These are phyloP conservation scores for Silvanus unidentatus DNA, from an alignment of 2,888 invertebrate genomes.

Conservation along the genomic window DNA sequence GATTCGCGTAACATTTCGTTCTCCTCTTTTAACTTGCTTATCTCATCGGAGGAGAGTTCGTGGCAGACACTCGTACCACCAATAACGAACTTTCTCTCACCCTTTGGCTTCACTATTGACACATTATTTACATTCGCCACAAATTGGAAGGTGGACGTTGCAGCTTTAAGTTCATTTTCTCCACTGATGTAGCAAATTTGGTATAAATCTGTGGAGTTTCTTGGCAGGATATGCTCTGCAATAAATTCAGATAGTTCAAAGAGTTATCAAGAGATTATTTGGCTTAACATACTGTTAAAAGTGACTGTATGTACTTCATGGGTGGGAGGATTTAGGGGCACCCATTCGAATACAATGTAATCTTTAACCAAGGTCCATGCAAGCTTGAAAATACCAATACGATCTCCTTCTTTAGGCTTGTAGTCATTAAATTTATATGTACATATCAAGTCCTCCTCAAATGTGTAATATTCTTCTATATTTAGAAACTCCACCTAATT, in stretches of 20 bases:
- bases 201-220: constrained; percentile 33
- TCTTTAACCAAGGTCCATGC: constrained; percentile 42
- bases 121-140: too few relatives aligned
- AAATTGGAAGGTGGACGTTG: constrained; percentile 40
- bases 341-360: constrained; percentile 41
- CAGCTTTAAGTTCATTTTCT: constrained; percentile 39
- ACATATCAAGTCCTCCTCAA: constrained; percentile 33
- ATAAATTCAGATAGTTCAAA: constrained; percentile 11
- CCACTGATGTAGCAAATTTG: constrained; percentile 42
- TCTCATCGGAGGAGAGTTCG: constrained; percentile 15
- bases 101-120: background rate
- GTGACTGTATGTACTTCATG: constrained; percentile 22
- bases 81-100: background rate
- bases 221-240: constrained; percentile 36
- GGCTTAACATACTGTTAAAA: constrained; percentile 34
- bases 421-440: constrained; percentile 33
- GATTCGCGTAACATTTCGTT: constrained; percentile 29
- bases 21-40: constrained; percentile 30
- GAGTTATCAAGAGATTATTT: background rate
- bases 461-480: constrained; percentile 33
- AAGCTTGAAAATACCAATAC: constrained; percentile 40
- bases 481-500: constrained; percentile 36
- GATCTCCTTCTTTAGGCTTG: constrained; percentile 37
- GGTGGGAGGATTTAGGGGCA: constrained; percentile 5
- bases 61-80: constrained; percentile 2